Evolutionary conservation across 2,797 vertebrate species (phyloP), one percentile per base, ranked within the genome.

Genomic region (Macropus fuliginosus): DNA sequence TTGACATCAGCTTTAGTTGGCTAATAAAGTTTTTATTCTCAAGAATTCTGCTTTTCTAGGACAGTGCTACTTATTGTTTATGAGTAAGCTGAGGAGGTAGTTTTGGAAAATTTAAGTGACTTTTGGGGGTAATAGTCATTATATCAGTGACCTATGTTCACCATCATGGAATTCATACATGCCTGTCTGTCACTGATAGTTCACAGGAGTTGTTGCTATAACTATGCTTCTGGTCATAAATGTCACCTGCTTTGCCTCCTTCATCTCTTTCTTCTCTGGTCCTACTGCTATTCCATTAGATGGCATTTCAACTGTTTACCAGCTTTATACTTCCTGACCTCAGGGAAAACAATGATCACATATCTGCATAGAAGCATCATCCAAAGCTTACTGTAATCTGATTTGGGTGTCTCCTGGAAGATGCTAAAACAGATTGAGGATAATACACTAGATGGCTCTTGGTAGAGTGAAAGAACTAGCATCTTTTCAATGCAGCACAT

Each of bases 21-120:
- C 89, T 46, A 54, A 96, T 95, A 95, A 93, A 95, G 92, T 89
- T 98, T 97, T 97, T 94, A 96, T 59, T 40, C 54, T 95, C 91
- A 87, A 87, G 21, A 87, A 87, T 87, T 87, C 74, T 46, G 74
- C 40, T 87, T 46, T 87, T 46, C 40, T 24, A 87, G 74, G 74
- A 46, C 40, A 87, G 74, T 14, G 21, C 74, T 87, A 46, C 74
- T 87, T 87, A 46, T 24, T 87, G 74, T 96, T 96, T 97, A 95
- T 96, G 97, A 98, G 94, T 97, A 96, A 95, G 50, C 91, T 94
- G 96, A 74, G 95, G 66, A 96, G 94, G 93, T 46, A 93, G 91
- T 97, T 96, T 97, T 24, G 50, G 96, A 92, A 93, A 96, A 97
- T 97, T 97, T 94, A 93, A 97, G 96, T 97, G 97, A 93, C 96